Conservation (phyloP, 2,888 invertebrate species). For the Abscondita cerata region DNA sequence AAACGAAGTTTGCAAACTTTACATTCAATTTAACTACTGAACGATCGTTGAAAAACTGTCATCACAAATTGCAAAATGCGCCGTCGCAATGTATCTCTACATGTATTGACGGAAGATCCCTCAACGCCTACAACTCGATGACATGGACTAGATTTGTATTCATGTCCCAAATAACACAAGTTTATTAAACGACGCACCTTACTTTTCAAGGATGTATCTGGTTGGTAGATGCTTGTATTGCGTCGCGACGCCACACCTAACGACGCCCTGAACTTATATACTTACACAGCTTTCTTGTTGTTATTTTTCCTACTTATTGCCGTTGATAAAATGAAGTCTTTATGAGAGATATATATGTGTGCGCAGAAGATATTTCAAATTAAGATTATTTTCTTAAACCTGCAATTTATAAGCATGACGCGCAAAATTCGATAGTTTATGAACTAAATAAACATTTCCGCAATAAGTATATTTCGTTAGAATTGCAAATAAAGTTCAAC, state of each 20-base stretch:
- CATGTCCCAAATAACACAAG: constrained; percentile 37
- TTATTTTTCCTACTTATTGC: constrained; percentile 43
- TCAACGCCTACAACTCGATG: constrained; percentile 35
- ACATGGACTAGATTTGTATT: constrained; percentile 40
- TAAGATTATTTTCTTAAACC: background rate
- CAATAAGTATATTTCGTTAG: no score
- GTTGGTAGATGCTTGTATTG: constrained; percentile 53
- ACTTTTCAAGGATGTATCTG: constrained; percentile 34
- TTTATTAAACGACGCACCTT: constrained; percentile 40
- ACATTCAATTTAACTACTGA: constrained; percentile 35
- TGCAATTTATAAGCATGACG: no score
- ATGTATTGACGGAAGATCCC: constrained; percentile 35
- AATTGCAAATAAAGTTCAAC: no score
- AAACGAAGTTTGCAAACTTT: constrained; percentile 30
- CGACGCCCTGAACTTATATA: constrained; percentile 41
- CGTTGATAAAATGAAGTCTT: constrained; percentile 47
- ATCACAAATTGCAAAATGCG: constrained; percentile 39
- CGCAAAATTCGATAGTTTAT: no score
- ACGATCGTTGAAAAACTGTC: constrained; percentile 32
- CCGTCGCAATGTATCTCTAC: constrained; percentile 48
- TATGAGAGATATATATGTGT: constrained; percentile 40
- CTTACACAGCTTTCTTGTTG: constrained; percentile 33
- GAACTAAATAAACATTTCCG: no score
- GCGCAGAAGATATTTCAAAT: constrained; percentile 24
- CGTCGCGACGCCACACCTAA: constrained; percentile 63